phyloP scores from a whole-genome alignment of 2,113 vertebrate species.

The Callithrix jacchus region DNA sequence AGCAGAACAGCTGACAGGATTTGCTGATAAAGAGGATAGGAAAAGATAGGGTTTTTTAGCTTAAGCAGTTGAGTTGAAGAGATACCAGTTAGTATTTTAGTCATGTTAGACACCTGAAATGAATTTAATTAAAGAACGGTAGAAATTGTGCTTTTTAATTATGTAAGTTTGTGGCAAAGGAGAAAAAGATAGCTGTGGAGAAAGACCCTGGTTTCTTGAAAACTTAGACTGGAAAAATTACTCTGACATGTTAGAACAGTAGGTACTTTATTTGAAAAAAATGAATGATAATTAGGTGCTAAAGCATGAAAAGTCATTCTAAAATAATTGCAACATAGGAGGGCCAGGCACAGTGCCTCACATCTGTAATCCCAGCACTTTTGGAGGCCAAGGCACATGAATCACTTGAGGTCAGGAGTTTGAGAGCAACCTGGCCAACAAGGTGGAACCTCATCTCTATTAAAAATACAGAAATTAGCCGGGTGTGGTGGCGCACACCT shows the following conservation, averaged over 20 bases:
- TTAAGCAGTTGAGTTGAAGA: not conserved
- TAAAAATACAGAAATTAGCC: too few relatives aligned
- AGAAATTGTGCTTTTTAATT: conserved; percentile 57
- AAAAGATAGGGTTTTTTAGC: not conserved
- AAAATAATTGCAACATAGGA: not conserved
- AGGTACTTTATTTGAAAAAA: not conserved
- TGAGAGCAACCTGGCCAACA: too few relatives aligned
- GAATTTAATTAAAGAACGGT: conserved; percentile 22
- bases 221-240: conserved; percentile 40
- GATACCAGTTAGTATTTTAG: not conserved
- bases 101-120: conserved; percentile 3
- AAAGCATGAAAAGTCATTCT: not conserved
- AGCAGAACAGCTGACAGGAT: not conserved
- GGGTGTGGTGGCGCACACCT: too few relatives aligned
- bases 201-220: conserved; percentile 35
- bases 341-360: too few relatives aligned
- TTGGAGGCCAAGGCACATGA: too few relatives aligned
- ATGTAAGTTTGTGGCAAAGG: not conserved
- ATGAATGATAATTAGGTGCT: not conserved
- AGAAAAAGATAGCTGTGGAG: not conserved
- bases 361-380: too few relatives aligned
- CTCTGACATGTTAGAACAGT: conserved; percentile 29
- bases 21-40: not conserved
- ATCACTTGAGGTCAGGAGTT: too few relatives aligned
- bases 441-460: too few relatives aligned